Evolutionary conservation across 2,888 invertebrate genomes (phyloP).

Genomic region (Standfussiana lucernea): DNA sequence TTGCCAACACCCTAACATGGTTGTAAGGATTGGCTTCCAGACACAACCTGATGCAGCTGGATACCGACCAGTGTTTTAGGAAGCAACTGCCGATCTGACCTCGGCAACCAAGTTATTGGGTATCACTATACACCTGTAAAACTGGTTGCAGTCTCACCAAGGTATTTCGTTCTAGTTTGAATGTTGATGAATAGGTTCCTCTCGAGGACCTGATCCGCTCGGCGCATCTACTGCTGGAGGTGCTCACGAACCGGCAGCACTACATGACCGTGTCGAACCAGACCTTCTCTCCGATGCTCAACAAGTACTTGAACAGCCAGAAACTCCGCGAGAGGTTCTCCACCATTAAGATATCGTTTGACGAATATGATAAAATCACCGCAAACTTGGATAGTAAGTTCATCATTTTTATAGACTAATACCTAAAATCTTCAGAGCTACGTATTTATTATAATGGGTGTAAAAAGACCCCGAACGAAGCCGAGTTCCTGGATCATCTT

Average conservation of each 20-base stretch:
- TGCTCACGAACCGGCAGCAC: slow-evolving; percentile 94
- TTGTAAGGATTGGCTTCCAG: not conserved
- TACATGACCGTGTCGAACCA: slow-evolving; percentile 97
- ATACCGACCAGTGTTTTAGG: not conserved
- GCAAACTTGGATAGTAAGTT: slow-evolving; percentile 45
- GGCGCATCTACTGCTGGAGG: slow-evolving; percentile 95
- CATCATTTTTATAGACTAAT: not conserved
- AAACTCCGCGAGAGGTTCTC: slow-evolving; percentile 29
- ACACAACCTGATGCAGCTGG: not conserved
- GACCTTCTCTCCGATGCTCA: slow-evolving; percentile 94
- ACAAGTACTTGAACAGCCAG: slow-evolving; percentile 76
- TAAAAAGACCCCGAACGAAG: too few species aligned
- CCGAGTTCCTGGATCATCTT: too few species aligned
- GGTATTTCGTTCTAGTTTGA: not conserved
- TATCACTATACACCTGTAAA: not conserved
- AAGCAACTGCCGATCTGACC: not conserved
- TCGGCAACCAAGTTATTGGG: not conserved
- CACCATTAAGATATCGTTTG: slow-evolving; percentile 11
- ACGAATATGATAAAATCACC: not conserved
- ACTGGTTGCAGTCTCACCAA: not conserved
- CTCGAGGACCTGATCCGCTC: slow-evolving; percentile 97
- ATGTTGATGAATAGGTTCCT: slow-evolving; percentile 92
- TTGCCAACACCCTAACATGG: not conserved
- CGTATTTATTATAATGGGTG: too few species aligned
- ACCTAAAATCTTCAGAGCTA: too few species aligned